phyloP scores from a whole-genome alignment of 2,797 vertebrate genomes.

The Rhynchonycteris naso region DNA sequence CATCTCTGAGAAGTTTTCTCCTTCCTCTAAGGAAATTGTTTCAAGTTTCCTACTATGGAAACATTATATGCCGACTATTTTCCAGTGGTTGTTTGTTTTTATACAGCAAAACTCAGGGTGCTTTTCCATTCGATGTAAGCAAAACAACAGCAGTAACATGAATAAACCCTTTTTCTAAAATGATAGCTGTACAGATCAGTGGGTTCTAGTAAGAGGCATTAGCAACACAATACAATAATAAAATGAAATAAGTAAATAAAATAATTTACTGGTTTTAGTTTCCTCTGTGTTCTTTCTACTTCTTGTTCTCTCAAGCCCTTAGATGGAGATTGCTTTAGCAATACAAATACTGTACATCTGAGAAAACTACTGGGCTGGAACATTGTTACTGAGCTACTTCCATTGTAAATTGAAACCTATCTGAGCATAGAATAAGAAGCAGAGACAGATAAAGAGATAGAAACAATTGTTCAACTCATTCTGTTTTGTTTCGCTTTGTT shows the following conservation, averaged over 20 bases:
- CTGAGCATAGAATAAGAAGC: not conserved
- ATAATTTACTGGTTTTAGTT: not conserved
- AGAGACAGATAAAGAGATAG: not conserved
- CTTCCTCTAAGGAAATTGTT: conserved; percentile 28
- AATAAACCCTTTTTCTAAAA: conserved; percentile 38
- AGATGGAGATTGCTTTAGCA: conserved; percentile 9
- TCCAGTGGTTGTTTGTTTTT: conserved; percentile 34
- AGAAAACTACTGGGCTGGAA: conserved; percentile 5
- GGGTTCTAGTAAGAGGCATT: not conserved
- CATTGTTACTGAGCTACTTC: not conserved
- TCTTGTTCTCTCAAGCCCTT: not conserved
- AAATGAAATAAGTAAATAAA: not conserved
- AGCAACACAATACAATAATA: not conserved
- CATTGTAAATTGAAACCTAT: not conserved
- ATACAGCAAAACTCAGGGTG: not conserved
- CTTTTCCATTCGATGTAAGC: conserved; percentile 40
- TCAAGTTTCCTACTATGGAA: conserved; percentile 17
- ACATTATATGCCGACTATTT: not conserved
- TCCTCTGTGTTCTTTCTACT: not conserved
- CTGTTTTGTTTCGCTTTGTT: not conserved
- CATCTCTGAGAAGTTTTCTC: not conserved
- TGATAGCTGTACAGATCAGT: not conserved
- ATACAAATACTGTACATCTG: not conserved
- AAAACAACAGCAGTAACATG: conserved; percentile 41
- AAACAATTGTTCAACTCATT: not conserved